These are phyloP conservation scores for Rhinolophus sinicus DNA, from an alignment of 2,113 vertebrate genomes.

Conservation along the genomic window DNA sequence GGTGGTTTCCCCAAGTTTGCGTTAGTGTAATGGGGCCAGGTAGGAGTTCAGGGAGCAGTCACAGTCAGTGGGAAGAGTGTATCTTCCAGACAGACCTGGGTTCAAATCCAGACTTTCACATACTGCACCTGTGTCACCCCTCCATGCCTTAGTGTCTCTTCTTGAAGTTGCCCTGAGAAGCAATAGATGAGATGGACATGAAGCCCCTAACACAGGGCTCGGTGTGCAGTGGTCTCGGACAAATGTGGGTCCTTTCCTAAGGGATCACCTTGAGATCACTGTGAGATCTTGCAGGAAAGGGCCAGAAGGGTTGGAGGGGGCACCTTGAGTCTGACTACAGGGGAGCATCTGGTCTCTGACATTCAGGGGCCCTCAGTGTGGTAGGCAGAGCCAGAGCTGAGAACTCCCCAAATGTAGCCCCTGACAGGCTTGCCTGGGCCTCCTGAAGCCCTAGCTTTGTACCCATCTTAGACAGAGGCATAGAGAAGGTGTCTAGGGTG, in stretches of 20 bases:
- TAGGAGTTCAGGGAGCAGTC: neutral
- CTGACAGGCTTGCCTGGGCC: neutral
- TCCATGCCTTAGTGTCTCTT: neutral
- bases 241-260: neutral
- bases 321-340: neutral
- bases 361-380: neutral
- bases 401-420: neutral
- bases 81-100: neutral
- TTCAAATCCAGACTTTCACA: neutral
- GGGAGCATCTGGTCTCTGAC: neutral
- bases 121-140: neutral
- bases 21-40: neutral
- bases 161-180: neutral
- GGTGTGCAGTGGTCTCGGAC: neutral
- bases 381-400: neutral
- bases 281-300: neutral
- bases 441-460: neutral
- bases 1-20: neutral
- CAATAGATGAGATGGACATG: neutral
- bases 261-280: neutral
- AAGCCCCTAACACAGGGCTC: neutral
- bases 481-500: neutral
- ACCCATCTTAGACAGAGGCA: neutral
- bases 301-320: neutral
- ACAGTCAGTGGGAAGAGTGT: neutral